These are phyloP conservation scores for Catharus ustulatus DNA, from an alignment of 2,797 vertebrate genomes.

Conservation along the genomic window DNA sequence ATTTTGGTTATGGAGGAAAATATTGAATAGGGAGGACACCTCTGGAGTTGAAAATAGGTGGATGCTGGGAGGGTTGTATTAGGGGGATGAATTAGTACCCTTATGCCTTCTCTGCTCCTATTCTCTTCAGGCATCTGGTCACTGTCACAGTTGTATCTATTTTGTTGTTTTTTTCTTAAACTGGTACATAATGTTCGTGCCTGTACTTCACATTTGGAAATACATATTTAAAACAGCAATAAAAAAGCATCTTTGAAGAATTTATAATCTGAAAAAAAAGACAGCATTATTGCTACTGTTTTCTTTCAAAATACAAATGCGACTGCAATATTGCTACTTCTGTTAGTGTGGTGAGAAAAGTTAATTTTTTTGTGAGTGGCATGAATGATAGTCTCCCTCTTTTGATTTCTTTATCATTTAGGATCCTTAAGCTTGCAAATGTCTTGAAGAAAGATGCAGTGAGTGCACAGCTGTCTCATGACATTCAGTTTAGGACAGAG, in stretches of 20 bases:
- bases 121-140: slow-evolving; percentile 1
- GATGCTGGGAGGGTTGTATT: neutral
- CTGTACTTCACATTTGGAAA: slow-evolving; percentile 89
- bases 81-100: neutral
- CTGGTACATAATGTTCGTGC: neutral
- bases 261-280: slow-evolving; percentile 88
- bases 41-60: neutral
- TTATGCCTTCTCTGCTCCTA: neutral
- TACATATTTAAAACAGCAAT: slow-evolving; percentile 91
- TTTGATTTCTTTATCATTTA: slow-evolving; percentile 84
- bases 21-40: neutral
- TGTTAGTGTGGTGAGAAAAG: slow-evolving; percentile 89
- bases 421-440: slow-evolving; percentile 93
- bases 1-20: neutral
- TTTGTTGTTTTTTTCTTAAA: neutral
- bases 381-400: slow-evolving; percentile 85
- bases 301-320: slow-evolving; percentile 94
- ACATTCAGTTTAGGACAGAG: slow-evolving; percentile 82
- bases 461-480: slow-evolving; percentile 78
- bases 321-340: slow-evolving; percentile 94
- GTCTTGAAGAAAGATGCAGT: slow-evolving; percentile 85
- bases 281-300: slow-evolving; percentile 93
- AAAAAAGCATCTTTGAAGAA: slow-evolving; percentile 89
- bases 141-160: neutral
- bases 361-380: slow-evolving; percentile 87